A percentile compares a stretch with the other conserved stretches of the same genome.
phyloP scores from a whole-genome alignment of 2,113 vertebrate species.

The Phoenicopterus ruber region DNA sequence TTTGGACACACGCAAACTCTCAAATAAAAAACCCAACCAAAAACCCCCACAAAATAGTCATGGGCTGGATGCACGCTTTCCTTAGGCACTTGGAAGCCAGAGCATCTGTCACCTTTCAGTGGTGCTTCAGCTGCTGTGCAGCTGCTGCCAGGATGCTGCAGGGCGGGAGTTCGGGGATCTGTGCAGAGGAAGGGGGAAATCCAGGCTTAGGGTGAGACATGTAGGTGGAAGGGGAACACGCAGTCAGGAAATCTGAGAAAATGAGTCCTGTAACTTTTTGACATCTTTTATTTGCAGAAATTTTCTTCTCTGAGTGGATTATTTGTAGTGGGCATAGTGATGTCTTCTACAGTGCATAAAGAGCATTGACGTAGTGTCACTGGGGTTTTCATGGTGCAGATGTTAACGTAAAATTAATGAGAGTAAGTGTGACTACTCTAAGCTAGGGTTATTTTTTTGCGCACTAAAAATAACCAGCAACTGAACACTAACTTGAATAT shows the following conservation, averaged over 20 bases:
- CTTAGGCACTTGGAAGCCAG: neutral
- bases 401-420: neutral
- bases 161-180: neutral
- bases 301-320: neutral
- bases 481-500: neutral
- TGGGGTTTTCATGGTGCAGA: neutral
- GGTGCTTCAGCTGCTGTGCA: neutral
- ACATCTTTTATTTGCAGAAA: neutral
- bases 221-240: neutral
- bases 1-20: neutral
- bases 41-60: neutral
- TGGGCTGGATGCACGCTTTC: neutral
- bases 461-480: neutral
- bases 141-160: neutral
- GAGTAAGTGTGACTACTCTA: neutral
- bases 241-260: neutral
- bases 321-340: neutral
- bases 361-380: neutral
- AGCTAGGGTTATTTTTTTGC: neutral
- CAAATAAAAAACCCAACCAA: neutral
- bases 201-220: neutral
- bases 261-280: neutral
- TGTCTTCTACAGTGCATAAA: neutral
- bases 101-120: neutral
- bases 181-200: neutral